These are phyloP conservation scores for Parochlus steinenii DNA, from an alignment of 2,888 invertebrate genomes.

Conservation along the genomic window DNA sequence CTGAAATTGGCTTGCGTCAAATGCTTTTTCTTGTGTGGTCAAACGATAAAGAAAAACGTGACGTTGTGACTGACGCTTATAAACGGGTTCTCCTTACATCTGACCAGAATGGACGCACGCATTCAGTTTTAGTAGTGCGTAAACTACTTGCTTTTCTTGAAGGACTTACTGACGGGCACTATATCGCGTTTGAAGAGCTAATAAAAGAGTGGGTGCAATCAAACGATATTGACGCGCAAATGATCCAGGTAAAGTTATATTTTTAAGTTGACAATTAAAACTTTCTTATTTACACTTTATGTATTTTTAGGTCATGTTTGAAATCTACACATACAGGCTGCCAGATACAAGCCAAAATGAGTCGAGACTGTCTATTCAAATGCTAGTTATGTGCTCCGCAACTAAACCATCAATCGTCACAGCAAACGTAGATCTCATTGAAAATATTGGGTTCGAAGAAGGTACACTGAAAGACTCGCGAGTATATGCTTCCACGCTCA, in stretches of 20 bases:
- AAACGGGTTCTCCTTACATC: constrained; percentile 32
- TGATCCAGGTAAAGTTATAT: no score
- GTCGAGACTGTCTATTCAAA: constrained; percentile 52
- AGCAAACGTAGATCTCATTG: constrained; percentile 56
- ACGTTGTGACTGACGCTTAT: constrained; percentile 62
- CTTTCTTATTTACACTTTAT: no score
- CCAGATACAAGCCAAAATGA: constrained; percentile 52
- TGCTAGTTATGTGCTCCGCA: constrained; percentile 62
- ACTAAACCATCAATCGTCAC: constrained; percentile 41
- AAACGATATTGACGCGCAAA: constrained; percentile 36
- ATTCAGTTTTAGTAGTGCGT: constrained; percentile 37
- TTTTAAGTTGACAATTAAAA: no score
- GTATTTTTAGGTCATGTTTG: constrained; percentile 80
- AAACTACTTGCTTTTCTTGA: constrained; percentile 38
- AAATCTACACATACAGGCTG: constrained; percentile 58
- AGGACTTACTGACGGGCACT: constrained; percentile 39
- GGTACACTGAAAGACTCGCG: constrained; percentile 25
- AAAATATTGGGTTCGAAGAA: constrained; percentile 49
- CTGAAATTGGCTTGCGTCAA: constrained; percentile 50
- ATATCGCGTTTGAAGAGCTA: constrained; percentile 42
- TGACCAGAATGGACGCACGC: constrained; percentile 25
- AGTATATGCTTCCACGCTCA: constrained; percentile 23
- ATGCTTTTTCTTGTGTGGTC: constrained; percentile 69
- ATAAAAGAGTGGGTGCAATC: constrained; percentile 42
- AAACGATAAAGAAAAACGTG: constrained; percentile 55